Conservation (phyloP, 1,140 invertebrate genomes). For the Drosophila prosaltans region DNA sequence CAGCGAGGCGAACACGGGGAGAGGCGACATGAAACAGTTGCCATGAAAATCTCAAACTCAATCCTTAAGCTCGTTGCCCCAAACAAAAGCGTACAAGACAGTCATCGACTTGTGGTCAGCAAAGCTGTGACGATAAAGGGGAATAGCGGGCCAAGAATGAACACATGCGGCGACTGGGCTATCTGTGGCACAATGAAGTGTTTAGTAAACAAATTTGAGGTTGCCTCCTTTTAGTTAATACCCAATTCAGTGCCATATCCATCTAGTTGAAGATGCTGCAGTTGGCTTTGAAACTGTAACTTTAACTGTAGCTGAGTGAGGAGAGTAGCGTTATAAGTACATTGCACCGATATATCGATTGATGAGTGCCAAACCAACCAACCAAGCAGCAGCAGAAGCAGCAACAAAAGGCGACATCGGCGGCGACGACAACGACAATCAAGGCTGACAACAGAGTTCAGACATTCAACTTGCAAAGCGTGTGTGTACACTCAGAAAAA, state of each 20-base stretch:
- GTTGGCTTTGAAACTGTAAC: background rate
- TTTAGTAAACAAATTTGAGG: constrained; percentile 80
- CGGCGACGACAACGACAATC: constrained; percentile 46
- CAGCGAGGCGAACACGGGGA: constrained; percentile 20
- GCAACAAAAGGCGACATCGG: constrained; percentile 58
- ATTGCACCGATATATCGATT: constrained; percentile 80
- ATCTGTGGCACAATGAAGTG: constrained; percentile 79
- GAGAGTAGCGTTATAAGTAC: constrained; percentile 63
- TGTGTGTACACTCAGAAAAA: constrained; percentile 47
- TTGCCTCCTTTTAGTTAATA: constrained; percentile 75
- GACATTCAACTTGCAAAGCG: constrained; percentile 54
- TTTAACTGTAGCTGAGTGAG: background rate
- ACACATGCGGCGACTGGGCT: constrained; percentile 18
- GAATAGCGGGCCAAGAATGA: background rate
- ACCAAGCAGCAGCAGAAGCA: constrained; percentile 1
- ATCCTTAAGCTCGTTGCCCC: constrained; percentile 33
- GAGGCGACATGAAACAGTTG: constrained; percentile 43
- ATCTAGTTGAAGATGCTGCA: constrained; percentile 17
- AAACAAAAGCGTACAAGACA: constrained; percentile 39
- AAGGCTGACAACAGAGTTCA: constrained; percentile 48
- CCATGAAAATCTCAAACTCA: constrained; percentile 38
- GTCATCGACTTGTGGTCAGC: constrained; percentile 68
- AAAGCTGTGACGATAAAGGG: constrained; percentile 15
- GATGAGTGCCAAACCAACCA: constrained; percentile 51
- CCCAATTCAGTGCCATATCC: constrained; percentile 58